These are phyloP conservation scores for human (Homo sapiens) DNA, from an alignment of 2,113 vertebrate species.

Conservation along the genomic window GRCh38 chr13:56695501-56696000, in stretches of 20 bases:
- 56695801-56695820: background rate
- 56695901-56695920: background rate
- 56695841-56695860: background rate
- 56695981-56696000: background rate
- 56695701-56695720: background rate
- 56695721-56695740: background rate
- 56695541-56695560: background rate
- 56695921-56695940: background rate
- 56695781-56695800: background rate
- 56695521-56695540: background rate
- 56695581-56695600: background rate
- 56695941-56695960: background rate
- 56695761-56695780: background rate
- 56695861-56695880: background rate
- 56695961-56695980: background rate
- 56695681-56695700: background rate
- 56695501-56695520: background rate
- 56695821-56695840: background rate
- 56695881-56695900: background rate
- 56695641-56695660: background rate
- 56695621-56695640: background rate
- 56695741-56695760: background rate
- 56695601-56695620: background rate
- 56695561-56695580: background rate
- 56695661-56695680: background rate